Evolutionary conservation across 2,888 invertebrate species (phyloP).

Genomic region (Zaprionus obscuricornis): DNA sequence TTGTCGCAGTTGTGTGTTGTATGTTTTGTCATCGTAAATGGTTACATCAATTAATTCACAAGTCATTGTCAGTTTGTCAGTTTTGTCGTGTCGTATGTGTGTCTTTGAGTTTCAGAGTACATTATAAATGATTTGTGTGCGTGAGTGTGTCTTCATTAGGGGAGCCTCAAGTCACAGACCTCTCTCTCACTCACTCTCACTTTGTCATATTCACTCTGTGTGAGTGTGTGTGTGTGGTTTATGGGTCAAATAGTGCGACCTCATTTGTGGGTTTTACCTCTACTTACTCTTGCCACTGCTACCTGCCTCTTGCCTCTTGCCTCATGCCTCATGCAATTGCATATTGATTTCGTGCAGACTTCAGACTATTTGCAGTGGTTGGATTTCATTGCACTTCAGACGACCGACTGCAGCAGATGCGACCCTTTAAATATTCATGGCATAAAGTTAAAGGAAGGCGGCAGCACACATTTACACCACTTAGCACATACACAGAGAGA

Average conservation of each 20-base stretch:
- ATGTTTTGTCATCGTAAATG: constrained; percentile 55
- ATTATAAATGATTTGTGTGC: constrained; percentile 74
- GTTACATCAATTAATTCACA: constrained; percentile 72
- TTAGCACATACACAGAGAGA: too few relatives aligned
- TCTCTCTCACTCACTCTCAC: too few relatives aligned
- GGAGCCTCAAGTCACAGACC: constrained; percentile 33
- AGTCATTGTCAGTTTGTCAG: constrained; percentile 72
- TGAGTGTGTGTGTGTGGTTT: constrained; percentile 32
- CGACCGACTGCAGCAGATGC: constrained; percentile 37
- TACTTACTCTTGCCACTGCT: too few relatives aligned
- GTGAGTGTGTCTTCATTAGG: constrained; percentile 66
- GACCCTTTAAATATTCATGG: constrained; percentile 58
- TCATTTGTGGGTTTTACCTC: constrained; percentile 59
- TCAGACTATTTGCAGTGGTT: constrained; percentile 65
- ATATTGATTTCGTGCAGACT: constrained; percentile 62
- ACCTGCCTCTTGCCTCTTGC: not conserved
- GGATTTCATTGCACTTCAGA: constrained; percentile 64
- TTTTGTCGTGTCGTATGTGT: constrained; percentile 29
- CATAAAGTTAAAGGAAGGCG: constrained; percentile 46
- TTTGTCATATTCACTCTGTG: too few relatives aligned
- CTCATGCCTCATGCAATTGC: constrained; percentile 3
- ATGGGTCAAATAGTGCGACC: constrained; percentile 72
- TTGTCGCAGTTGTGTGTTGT: constrained; percentile 1
- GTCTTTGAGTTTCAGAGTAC: constrained; percentile 29
- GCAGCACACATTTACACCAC: constrained; percentile 28